Conservation (phyloP, 2,888 invertebrate species). For the Apodemia duryi region DNA sequence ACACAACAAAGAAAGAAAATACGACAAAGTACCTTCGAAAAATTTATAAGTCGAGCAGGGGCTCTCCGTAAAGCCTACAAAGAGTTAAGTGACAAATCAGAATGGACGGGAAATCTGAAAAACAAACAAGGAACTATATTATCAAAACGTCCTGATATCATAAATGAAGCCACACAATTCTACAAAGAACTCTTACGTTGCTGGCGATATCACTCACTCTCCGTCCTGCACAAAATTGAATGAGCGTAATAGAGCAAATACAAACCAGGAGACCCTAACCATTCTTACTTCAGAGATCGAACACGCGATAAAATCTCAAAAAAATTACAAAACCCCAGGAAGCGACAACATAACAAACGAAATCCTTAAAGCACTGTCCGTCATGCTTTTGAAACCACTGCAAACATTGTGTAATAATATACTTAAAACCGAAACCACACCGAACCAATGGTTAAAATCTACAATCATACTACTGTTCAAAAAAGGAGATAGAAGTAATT, state of each 20-base stretch:
- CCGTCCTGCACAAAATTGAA: neutral
- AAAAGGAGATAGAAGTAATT: no score
- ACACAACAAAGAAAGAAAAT: slow-evolving; percentile 18
- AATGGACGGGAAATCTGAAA: slow-evolving; percentile 23
- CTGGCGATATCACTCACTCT: neutral
- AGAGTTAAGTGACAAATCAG: slow-evolving; percentile 21
- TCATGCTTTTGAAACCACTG: no score
- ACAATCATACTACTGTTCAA: no score
- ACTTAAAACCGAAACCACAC: slow-evolving; percentile 8
- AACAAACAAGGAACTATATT: slow-evolving; percentile 21
- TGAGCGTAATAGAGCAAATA: neutral
- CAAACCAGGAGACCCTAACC: neutral
- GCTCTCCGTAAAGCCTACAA: slow-evolving; percentile 25
- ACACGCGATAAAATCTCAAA: slow-evolving; percentile 21
- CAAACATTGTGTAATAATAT: no score
- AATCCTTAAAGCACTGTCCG: slow-evolving; percentile 1
- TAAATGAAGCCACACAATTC: slow-evolving; percentile 23
- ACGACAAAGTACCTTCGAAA: slow-evolving; percentile 21
- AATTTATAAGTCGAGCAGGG: slow-evolving; percentile 21
- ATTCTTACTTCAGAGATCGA: slow-evolving; percentile 21
- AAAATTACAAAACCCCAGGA: slow-evolving; percentile 17
- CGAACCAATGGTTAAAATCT: slow-evolving; percentile 20
- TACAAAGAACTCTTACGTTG: neutral
- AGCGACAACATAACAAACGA: slow-evolving; percentile 19
- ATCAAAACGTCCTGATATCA: slow-evolving; percentile 24